Conservation (phyloP, 1,140 invertebrate genomes). For the Aphelinus certus region DNA sequence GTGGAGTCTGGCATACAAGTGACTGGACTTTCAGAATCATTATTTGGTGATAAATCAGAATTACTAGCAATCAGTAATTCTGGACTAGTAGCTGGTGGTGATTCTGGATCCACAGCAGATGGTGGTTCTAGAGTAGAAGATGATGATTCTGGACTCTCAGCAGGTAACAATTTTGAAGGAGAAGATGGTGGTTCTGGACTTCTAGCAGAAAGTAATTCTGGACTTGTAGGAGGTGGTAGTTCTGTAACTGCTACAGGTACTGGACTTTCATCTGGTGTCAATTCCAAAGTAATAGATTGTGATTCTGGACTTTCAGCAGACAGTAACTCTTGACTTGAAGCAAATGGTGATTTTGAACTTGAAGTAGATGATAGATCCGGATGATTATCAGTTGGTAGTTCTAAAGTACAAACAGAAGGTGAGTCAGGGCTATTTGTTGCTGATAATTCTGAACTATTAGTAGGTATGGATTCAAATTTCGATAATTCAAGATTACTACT, state of each 20-base stretch:
- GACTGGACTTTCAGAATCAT: neutral
- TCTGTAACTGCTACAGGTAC: too few species aligned
- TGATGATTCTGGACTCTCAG: too few species aligned
- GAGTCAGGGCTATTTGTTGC: constrained; percentile 26
- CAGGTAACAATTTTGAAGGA: constrained; percentile 32
- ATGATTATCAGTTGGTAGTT: constrained; percentile 35
- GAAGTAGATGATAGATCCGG: constrained; percentile 25
- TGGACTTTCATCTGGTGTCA: too few species aligned
- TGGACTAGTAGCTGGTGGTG: neutral
- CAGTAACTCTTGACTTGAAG: too few species aligned
- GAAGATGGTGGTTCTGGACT: too few species aligned
- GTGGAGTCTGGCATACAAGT: neutral
- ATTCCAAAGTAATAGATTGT: too few species aligned
- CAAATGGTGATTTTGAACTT: constrained; percentile 3
- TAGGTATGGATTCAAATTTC: constrained; percentile 13
- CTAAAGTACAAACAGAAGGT: constrained; percentile 47
- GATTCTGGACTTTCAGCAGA: too few species aligned
- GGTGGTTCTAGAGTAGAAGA: too few species aligned
- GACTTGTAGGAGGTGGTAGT: too few species aligned
- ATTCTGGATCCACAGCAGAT: neutral
- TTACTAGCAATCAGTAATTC: constrained; percentile 11
- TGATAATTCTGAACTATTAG: constrained; percentile 5
- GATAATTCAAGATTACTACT: too few species aligned
- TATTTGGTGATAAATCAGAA: constrained; percentile 1
- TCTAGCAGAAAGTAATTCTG: too few species aligned